phyloP scores from a whole-genome alignment of 2,113 vertebrate species.

The Prinia subflava region DNA sequence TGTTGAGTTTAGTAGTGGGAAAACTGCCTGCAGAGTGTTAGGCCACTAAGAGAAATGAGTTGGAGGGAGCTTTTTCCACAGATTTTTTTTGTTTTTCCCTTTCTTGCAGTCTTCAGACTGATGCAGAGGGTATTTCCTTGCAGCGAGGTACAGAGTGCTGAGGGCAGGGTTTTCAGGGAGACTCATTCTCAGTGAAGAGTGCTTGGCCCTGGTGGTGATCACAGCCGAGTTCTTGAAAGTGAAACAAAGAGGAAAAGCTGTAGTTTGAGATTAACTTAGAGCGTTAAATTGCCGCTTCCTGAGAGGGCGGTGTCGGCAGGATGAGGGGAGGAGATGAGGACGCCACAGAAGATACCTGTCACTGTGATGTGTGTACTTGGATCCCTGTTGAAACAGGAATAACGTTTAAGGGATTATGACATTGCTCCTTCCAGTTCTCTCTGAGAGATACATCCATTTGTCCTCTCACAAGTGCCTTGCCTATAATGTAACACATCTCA shows the following conservation, averaged over 20 bases:
- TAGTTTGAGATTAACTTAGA: background rate
- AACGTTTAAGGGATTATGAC: background rate
- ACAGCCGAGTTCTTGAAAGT: background rate
- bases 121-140: background rate
- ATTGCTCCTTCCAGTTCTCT: background rate
- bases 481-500: background rate
- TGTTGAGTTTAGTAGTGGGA: background rate
- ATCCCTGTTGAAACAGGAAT: background rate
- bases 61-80: background rate
- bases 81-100: background rate
- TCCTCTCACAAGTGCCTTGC: background rate
- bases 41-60: background rate
- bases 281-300: background rate
- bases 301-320: background rate
- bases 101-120: background rate
- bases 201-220: background rate
- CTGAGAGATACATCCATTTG: rapidly evolving
- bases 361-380: background rate
- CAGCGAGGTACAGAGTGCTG: background rate
- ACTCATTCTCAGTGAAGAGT: rapidly evolving
- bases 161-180: background rate
- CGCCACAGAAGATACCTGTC: background rate
- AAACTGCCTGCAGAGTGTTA: background rate
- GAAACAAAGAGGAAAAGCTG: background rate
- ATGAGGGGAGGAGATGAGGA: background rate